Conservation (phyloP, 1,140 invertebrate species). For the Meloidogyne floridensis region DNA sequence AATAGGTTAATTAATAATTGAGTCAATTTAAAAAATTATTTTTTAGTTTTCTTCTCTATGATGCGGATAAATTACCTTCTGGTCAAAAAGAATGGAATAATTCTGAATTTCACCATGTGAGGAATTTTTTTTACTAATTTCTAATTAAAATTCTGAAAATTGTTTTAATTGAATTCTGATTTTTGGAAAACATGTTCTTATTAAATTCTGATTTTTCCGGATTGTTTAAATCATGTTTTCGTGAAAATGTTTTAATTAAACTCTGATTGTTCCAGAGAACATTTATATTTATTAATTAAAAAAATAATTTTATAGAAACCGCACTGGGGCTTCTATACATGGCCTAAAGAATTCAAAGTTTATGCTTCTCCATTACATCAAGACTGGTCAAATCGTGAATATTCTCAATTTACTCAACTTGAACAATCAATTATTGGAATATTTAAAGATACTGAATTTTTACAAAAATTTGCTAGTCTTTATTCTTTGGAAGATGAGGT, state of each 20-base stretch:
- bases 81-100: constrained; percentile 77
- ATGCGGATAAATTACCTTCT: constrained; percentile 70
- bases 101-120: constrained; percentile 70
- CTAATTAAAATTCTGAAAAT: too few relatives aligned
- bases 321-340: constrained; percentile 78
- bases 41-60: constrained; percentile 76
- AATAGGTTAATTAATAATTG: constrained; percentile 67
- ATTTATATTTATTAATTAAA: too few relatives aligned
- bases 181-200: not conserved
- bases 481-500: constrained; percentile 78
- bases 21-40: not conserved
- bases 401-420: constrained; percentile 7
- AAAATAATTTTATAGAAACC: constrained; percentile 69
- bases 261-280: too few relatives aligned
- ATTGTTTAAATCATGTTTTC: too few relatives aligned
- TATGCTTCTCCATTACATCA: constrained; percentile 74
- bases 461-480: constrained; percentile 75
- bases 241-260: not conserved
- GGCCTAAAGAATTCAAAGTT: constrained; percentile 75
- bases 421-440: constrained; percentile 75
- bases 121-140: not conserved
- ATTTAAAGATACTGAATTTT: constrained; percentile 74
- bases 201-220: not conserved
- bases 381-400: constrained; percentile 67
- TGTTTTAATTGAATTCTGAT: too few relatives aligned